Evolutionary conservation across 2,113 vertebrate species (phyloP), one percentile per base, ranked within the genome.

Genomic region (Plectropomus leopardus): DNA sequence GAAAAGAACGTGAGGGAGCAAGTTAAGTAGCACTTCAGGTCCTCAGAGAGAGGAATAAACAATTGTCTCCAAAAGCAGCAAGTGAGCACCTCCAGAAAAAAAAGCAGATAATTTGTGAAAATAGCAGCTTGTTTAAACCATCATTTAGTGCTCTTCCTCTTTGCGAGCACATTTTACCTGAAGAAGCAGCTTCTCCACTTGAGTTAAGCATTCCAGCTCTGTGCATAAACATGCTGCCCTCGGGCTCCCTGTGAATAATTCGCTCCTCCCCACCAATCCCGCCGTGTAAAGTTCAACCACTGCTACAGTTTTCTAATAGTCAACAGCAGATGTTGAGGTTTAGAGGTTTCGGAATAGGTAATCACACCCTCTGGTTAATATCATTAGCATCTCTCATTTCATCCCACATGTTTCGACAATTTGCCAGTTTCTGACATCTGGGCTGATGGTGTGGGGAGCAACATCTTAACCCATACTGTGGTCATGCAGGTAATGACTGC

Each of bases 301-400:
- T 47, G 65, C 75, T 68, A 21, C 53, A 63, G 44, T 80, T 86
- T 81, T 79, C 60, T 55, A 60, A 70, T 36, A 68, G 59, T 85
- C 70, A 54, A 65, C 78, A 66, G 83, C 85, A 89, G 83, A 80
- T 81, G 84, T 83, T 80, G 59, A 82, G 60, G 30, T 73, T 77
- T 53, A 36, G 19, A 74, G 64, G 7, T 77, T 83, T 69, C 55
- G 36, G 79, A 78, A 76, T 73, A 28, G 48, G 63, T 68, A 76
- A 83, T 51, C 36, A 67, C 50, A 76, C 58, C 78, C 81, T 85
- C 59, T 45, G 54, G 79, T 82, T 74, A 81, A 65, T 40, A 69
- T 48, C 30, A 67, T 76, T 77, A 65, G 44, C 81, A 47, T 60
- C 48, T 48, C n/a, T 50, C 54, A 47, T 78, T 78, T 66, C 40